Percentiles rank a stretch among this genome's conserved stretches.
Conservation (phyloP, 2,888 invertebrate genomes). For the Philereme transversata region DNA sequence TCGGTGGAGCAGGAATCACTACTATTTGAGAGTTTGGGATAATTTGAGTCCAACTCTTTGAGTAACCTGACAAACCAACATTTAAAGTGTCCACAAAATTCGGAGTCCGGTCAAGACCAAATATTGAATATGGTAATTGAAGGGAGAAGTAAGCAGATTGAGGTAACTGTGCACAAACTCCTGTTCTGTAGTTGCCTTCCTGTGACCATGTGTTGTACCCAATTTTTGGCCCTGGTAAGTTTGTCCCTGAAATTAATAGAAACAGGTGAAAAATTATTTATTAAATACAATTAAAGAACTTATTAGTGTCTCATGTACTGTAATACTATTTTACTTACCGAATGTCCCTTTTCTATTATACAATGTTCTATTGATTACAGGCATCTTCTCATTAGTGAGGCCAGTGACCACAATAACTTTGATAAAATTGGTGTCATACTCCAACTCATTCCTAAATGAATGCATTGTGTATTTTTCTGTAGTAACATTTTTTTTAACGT, state of each 20-base stretch:
- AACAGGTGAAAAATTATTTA: neutral
- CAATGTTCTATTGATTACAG: conserved; percentile 88
- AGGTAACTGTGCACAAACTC: conserved; percentile 93
- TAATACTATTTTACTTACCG: conserved; percentile 72
- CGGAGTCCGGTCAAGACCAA: conserved; percentile 98
- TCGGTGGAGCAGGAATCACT: conserved; percentile 93
- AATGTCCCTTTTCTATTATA: conserved; percentile 91
- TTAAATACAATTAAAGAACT: neutral
- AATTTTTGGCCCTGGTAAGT: conserved; percentile 95
- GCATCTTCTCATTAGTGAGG: conserved; percentile 87
- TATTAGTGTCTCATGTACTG: neutral
- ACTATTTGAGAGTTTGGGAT: conserved; percentile 99
- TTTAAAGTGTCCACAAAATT: conserved; percentile 97
- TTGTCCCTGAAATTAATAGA: conserved; percentile 84
- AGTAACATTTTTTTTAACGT: conserved; percentile 85
- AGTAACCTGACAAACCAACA: conserved; percentile 89
- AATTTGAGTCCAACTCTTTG: conserved; percentile 93
- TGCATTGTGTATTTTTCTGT: conserved; percentile 85
- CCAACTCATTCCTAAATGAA: conserved; percentile 93
- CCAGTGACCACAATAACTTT: conserved; percentile 97
- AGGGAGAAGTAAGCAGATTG: conserved; percentile 96
- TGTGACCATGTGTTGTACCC: conserved; percentile 95
- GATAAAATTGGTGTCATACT: conserved; percentile 97
- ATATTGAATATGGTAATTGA: conserved; percentile 97
- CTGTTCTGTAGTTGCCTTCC: conserved; percentile 91